Evolutionary conservation across 2,888 invertebrate species (phyloP), one percentile per base, ranked within the genome.

Genomic region (Tenthredo livida): DNA sequence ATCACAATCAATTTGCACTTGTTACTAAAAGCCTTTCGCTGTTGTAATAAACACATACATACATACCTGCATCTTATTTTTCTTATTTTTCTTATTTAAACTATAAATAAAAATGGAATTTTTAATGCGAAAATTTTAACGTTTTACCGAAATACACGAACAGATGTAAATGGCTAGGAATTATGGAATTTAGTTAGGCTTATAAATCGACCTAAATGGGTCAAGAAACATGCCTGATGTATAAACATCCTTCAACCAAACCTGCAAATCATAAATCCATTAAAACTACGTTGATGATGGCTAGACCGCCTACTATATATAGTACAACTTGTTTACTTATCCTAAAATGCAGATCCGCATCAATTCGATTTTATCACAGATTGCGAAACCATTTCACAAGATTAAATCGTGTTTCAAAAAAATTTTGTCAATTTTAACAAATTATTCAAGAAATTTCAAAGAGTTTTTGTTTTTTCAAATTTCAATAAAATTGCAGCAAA

Each of bases 181-280:
- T 58, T 58, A 37, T 17, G 37, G 54, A 33, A 78, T 72, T 67
- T 58, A 83, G 61, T 25, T 72, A 83, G 61, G 47, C 70, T 17
- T 43, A 65, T 82, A 82, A 82, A 82, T 65, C 29, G 40, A 33
- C n/a, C n/a, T 50, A 83, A 67, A 70, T 83, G 50, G 83, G 83
- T 67, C 83, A 37, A 83, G 67, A 83, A 83, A 70, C 21, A 83
- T 50, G 25, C 43, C 43, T 40, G 83, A 70, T 70, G 21, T 73
- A 43, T 70, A 83, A 83, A 83, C 83, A 83, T 67, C 67, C 47
- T 70, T 83, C 17, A 47, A 33, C 58, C 21, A 37, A 61, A 78
- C n/a, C 21, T 40, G 61, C 80, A 37, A 80, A 58, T 61, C 61
- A 80, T 29, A 61, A 80, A 40, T 25, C 10, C 37, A 58, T 33